phyloP scores from a whole-genome alignment of 2,113 vertebrate genomes.

The Varanus salvator region DNA sequence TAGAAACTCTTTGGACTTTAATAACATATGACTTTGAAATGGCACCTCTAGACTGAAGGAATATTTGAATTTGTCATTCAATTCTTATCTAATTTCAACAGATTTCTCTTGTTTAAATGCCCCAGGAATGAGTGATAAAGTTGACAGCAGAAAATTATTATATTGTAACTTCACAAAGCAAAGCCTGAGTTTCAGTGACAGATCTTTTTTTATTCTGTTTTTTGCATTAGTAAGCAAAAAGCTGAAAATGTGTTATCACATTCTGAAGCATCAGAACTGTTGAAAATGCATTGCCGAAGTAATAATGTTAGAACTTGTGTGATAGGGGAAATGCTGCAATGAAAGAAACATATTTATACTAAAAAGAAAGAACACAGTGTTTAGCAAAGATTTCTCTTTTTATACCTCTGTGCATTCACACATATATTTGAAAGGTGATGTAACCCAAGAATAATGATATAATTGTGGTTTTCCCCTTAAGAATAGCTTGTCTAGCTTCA shows the following conservation, averaged over 20 bases:
- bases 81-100: not conserved
- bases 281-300: not conserved
- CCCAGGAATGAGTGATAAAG: not conserved
- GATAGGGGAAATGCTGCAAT: not conserved
- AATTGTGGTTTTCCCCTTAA: not conserved
- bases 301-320: not conserved
- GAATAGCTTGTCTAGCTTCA: not conserved
- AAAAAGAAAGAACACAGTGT: not conserved
- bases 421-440: not conserved
- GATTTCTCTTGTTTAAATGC: not conserved
- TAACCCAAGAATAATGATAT: not conserved
- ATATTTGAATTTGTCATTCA: not conserved
- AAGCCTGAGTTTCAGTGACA: not conserved
- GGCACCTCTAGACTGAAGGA: rapidly evolving
- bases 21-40: not conserved
- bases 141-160: not conserved
- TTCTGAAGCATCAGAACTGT: not conserved
- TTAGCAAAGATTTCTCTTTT: not conserved
- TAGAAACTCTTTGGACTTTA: not conserved
- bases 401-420: not conserved
- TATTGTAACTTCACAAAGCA: not conserved
- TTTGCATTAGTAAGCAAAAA: not conserved
- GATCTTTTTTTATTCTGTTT: not conserved
- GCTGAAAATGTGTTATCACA: not conserved
- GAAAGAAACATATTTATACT: not conserved